These are phyloP conservation scores for Drosophila simulans DNA, from an alignment of 1,140 invertebrate genomes.

Conservation along the genomic window DNA sequence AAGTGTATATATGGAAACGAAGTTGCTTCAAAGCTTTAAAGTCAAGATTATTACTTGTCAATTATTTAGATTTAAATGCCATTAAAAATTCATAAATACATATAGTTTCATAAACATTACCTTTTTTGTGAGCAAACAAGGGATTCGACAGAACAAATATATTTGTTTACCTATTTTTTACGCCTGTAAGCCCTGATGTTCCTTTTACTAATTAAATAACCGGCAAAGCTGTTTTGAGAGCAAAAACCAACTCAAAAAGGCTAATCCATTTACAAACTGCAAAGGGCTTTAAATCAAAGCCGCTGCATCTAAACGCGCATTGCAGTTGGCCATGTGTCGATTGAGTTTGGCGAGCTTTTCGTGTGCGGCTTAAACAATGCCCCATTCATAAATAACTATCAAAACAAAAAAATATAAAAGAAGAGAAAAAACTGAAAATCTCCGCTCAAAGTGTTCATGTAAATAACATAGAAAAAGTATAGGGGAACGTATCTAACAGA, in stretches of 20 bases:
- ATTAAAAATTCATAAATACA: background rate
- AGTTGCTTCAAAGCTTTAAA: background rate
- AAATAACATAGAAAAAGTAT: constrained; percentile 28
- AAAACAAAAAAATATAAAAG: background rate
- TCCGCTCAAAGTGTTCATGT: constrained; percentile 39
- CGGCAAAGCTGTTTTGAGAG: constrained; percentile 1
- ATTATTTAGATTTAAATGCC: background rate
- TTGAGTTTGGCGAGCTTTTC: constrained; percentile 20
- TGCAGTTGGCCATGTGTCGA: constrained; percentile 28
- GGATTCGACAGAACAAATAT: background rate
- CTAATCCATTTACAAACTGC: constrained; percentile 47
- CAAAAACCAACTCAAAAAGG: constrained; percentile 8
- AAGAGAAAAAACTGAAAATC: constrained; percentile 40
- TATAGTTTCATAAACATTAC: background rate
- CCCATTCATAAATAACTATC: constrained; percentile 75
- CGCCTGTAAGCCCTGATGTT: background rate
- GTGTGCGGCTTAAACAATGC: constrained; percentile 70
- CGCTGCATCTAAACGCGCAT: constrained; percentile 58
- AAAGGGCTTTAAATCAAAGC: constrained; percentile 59
- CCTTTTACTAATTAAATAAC: constrained; percentile 23
- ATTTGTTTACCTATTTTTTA: constrained; percentile 1
- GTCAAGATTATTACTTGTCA: background rate
- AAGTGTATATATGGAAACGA: background rate
- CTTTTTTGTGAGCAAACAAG: background rate
- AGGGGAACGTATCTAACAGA: constrained; percentile 68